Evolutionary conservation across 2,797 vertebrate genomes (phyloP).

Genomic region (Anableps anableps): DNA sequence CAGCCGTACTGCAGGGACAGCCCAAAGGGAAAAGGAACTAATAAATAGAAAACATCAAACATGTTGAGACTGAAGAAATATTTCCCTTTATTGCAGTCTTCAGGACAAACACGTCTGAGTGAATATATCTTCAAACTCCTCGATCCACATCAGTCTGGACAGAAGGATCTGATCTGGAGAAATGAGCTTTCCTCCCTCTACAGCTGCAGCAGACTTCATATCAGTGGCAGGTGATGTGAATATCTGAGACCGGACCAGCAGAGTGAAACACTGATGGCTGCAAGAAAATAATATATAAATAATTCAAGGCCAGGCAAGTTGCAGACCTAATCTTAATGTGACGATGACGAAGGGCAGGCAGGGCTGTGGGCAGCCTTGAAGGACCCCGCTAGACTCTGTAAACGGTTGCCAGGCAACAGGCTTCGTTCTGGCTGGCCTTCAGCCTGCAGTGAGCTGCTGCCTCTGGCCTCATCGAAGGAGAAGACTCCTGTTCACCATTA

Average conservation of each 20-base stretch:
- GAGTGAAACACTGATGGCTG: conserved; percentile 33
- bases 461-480: conserved; percentile 75
- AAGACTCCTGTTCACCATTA: conserved; percentile 61
- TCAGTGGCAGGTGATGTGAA: conserved; percentile 26
- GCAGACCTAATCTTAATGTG: conserved; percentile 66
- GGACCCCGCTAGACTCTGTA: conserved; percentile 67
- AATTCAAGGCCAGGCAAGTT: conserved; percentile 63
- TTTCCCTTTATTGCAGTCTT: conserved; percentile 40
- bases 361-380: conserved; percentile 66
- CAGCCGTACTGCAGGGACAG: conserved; percentile 29
- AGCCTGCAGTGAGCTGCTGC: conserved; percentile 77
- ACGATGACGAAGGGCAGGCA: conserved; percentile 68
- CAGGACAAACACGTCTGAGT: not conserved
- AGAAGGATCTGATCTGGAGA: not conserved
- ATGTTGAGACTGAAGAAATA: conserved; percentile 68
- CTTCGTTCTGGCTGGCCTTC: conserved; percentile 75
- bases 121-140: conserved; percentile 14
- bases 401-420: conserved; percentile 85
- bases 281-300: conserved; percentile 57
- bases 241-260: conserved; percentile 16
- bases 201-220: not conserved
- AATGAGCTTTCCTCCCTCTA: not conserved
- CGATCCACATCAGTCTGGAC: conserved; percentile 5
- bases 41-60: conserved; percentile 51
- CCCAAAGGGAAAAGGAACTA: conserved; percentile 4